These are phyloP conservation scores for Rhodophaea formosa DNA, from an alignment of 2,888 invertebrate genomes.

Conservation along the genomic window DNA sequence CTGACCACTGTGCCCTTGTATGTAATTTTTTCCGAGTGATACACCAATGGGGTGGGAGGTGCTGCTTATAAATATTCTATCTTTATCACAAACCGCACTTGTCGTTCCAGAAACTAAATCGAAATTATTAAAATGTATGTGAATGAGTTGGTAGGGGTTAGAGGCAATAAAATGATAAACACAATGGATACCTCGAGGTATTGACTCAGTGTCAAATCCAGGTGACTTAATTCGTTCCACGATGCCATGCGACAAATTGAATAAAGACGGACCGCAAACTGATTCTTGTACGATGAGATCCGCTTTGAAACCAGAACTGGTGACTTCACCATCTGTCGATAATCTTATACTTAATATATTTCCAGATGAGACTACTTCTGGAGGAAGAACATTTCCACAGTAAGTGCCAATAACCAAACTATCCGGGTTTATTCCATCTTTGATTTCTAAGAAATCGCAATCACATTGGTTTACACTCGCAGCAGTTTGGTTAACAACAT, in stretches of 20 bases:
- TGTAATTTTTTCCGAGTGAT: constrained; percentile 51
- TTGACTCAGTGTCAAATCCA: constrained; percentile 46
- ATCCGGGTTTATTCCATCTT: constrained; percentile 85
- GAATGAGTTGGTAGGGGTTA: constrained; percentile 35
- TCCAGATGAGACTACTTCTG: constrained; percentile 79
- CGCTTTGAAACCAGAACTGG: constrained; percentile 84
- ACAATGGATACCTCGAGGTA: constrained; percentile 63
- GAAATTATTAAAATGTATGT: constrained; percentile 48
- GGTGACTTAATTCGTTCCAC: constrained; percentile 44
- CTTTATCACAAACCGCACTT: constrained; percentile 48
- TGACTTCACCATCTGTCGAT: constrained; percentile 81
- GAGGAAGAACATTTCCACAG: constrained; percentile 84
- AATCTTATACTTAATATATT: constrained; percentile 85
- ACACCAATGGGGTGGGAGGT: constrained; percentile 34
- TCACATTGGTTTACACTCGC: constrained; percentile 75
- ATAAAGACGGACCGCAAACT: constrained; percentile 51
- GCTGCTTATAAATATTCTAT: constrained; percentile 49
- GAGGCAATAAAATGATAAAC: constrained; percentile 45
- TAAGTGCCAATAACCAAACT: constrained; percentile 84
- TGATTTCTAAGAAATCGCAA: constrained; percentile 88
- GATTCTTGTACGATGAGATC: constrained; percentile 74
- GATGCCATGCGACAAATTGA: constrained; percentile 29
- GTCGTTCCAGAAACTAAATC: constrained; percentile 47
- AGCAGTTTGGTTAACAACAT: constrained; percentile 59
- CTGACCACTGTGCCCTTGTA: constrained; percentile 40